phyloP scores from a whole-genome alignment of 2,113 vertebrate species.

The Harpagus bidentatus region DNA sequence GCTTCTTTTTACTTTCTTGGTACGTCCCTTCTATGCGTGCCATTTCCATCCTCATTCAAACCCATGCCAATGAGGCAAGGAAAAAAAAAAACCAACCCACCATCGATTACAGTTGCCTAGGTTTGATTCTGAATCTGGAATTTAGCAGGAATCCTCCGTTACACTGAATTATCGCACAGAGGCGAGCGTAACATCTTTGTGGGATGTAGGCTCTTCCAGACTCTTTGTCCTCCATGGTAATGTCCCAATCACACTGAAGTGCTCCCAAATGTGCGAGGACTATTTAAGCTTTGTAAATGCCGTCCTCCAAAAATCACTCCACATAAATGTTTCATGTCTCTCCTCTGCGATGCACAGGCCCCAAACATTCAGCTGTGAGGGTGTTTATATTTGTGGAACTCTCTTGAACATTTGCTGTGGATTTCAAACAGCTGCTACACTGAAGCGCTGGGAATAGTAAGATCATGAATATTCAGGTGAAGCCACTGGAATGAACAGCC shows the following conservation, averaged over 20 bases:
- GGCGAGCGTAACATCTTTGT: conserved; percentile 5
- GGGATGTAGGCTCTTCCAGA: conserved; percentile 34
- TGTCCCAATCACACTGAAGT: conserved; percentile 68
- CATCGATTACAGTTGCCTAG: not conserved
- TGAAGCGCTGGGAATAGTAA: conserved; percentile 83
- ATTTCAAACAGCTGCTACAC: conserved; percentile 88
- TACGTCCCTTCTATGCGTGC: not conserved
- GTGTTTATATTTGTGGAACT: conserved; percentile 84
- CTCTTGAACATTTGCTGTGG: conserved; percentile 84
- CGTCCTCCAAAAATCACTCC: conserved; percentile 62
- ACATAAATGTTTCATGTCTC: conserved; percentile 78
- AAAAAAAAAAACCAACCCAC: not conserved
- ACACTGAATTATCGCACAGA: conserved; percentile 3
- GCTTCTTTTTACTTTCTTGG: not conserved
- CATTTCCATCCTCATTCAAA: not conserved
- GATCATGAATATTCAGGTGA: conserved; percentile 95
- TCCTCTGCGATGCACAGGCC: conserved; percentile 65
- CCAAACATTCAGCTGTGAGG: conserved; percentile 74
- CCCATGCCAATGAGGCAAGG: not conserved
- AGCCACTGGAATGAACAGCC: conserved; percentile 91
- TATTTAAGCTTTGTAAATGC: conserved; percentile 70
- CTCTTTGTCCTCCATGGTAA: conserved; percentile 60
- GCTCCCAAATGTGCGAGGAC: conserved; percentile 60
- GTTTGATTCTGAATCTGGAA: conserved; percentile 10
- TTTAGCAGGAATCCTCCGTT: conserved; percentile 47